Base-by-base conservation (phyloP, 1,140 invertebrate species). In the Lordiphosa mommai region DNA sequence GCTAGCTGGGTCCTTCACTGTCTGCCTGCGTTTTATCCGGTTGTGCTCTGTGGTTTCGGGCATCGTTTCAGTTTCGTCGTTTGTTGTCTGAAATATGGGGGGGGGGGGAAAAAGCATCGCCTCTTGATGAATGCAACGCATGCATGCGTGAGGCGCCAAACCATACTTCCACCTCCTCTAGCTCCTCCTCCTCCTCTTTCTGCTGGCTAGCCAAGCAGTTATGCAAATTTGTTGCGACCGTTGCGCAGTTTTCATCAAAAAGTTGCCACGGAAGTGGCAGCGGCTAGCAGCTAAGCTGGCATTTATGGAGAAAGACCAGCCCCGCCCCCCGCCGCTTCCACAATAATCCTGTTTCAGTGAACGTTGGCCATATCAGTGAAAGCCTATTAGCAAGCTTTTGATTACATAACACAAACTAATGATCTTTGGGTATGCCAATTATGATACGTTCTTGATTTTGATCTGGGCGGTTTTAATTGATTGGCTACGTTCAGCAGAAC, bases 191-290 rank as follows among this genome's bases (percentile, higher is more conserved):
- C 20, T 37, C 1, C 49, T 8, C n/a, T n/a, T 13, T 27, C 29
- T 10, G 12, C 53, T 79, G 6, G 63, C 32, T 59, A 48, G 55
- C 53, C 73, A 56, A 80, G 61, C 77, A 76, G 76, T 82, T 80
- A 80, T 80, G 76, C 77, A 80, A 80, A 80, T 80, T 82, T 80
- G 76, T 68, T 80, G 53, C 73, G 40, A 27, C 58, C 37, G 63
- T 77, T 58, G 77, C 76, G 67, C 58, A 74, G 76, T 80, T 82
- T 66, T 82, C 71, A 80, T 76, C 77, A 80, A 71, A 82, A 71
- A 46, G 72, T 80, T 61, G 64, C 58, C 76, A 61, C 36, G 65
- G 32, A 48, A 50, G 46, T 58, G 20, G 20, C 20, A 23, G 20
- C 20, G 5, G 20, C 20, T 1, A 23, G 13, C 55, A 51, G 47